A percentile compares a stretch with the other conserved stretches of the same genome.
Evolutionary conservation across 2,797 vertebrate genomes (phyloP).

Genomic region (Siniperca obscura): DNA sequence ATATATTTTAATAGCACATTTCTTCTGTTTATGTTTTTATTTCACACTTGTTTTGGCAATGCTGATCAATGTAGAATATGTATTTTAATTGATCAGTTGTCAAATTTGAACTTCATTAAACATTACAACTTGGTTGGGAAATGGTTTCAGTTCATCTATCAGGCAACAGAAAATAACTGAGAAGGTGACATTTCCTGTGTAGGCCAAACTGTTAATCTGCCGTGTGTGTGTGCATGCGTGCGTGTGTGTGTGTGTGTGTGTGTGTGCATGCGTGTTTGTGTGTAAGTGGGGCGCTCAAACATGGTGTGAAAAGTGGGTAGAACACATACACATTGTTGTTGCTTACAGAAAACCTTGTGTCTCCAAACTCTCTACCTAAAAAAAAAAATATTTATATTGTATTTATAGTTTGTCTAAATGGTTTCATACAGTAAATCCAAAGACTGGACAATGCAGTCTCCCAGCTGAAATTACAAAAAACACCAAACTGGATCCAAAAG

Average conservation of each 20-base stretch:
- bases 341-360: not conserved
- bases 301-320: not conserved
- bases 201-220: not conserved
- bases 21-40: too few relatives aligned
- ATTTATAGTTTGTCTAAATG: not conserved
- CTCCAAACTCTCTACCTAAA: not conserved
- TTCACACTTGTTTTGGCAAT: too few relatives aligned
- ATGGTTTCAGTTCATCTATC: not conserved
- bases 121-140: not conserved
- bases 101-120: not conserved
- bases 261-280: not conserved
- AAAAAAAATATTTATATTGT: too few relatives aligned
- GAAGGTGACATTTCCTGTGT: not conserved
- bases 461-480: not conserved
- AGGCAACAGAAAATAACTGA: not conserved
- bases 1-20: too few relatives aligned
- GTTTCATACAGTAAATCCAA: too few relatives aligned
- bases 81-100: not conserved
- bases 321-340: not conserved
- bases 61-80: not conserved
- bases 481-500: too few relatives aligned
- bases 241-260: not conserved
- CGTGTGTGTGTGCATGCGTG: too few relatives aligned
- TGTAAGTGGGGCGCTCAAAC: too few relatives aligned
- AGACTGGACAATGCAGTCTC: not conserved